phyloP scores from a whole-genome alignment of 1,140 invertebrate genomes.

The Musca vetustissima region DNA sequence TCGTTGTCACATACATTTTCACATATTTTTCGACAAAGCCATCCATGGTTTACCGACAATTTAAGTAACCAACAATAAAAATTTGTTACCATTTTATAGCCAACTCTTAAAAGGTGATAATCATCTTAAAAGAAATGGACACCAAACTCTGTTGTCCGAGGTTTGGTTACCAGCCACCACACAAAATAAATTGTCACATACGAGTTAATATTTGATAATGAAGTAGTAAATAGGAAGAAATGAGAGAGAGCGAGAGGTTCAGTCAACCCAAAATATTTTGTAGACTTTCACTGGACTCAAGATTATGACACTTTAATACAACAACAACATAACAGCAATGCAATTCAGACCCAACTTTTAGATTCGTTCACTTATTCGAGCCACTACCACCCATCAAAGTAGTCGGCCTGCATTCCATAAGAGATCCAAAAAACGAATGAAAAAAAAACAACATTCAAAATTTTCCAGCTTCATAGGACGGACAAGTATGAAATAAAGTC shows the following conservation, averaged over 20 bases:
- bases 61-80: too few species aligned
- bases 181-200: too few species aligned
- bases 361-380: neutral
- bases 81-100: too few species aligned
- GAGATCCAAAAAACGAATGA: too few species aligned
- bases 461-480: neutral
- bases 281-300: constrained; percentile 7
- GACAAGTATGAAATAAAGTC: neutral
- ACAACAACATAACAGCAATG: neutral
- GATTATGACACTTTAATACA: constrained; percentile 12
- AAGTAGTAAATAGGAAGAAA: neutral
- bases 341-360: neutral
- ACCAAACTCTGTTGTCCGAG: too few species aligned
- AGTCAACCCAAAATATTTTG: neutral
- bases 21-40: too few species aligned
- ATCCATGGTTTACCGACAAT: too few species aligned
- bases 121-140: too few species aligned
- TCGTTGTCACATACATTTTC: too few species aligned
- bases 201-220: neutral
- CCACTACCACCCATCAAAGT: neutral
- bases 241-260: neutral
- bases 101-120: too few species aligned
- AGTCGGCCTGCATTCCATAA: neutral
- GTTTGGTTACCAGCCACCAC: too few species aligned
- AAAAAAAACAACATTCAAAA: constrained; percentile 8